phyloP scores from a whole-genome alignment of 2,888 invertebrate species.

The Hemithea aestivaria region DNA sequence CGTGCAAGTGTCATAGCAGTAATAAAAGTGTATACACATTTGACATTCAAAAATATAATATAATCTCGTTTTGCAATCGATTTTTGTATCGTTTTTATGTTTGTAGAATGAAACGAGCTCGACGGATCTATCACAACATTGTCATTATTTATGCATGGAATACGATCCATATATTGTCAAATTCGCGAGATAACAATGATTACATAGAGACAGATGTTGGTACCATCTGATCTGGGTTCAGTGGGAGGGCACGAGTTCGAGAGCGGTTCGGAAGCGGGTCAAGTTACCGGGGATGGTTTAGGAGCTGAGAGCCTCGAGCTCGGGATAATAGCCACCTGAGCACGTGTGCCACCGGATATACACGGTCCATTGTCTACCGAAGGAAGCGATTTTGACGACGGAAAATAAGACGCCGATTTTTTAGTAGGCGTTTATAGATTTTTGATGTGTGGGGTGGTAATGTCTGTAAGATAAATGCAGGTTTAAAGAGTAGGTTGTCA shows the following conservation, averaged over 20 bases:
- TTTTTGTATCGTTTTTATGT: too few species aligned
- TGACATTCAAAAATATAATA: too few species aligned
- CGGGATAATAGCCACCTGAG: slow-evolving; percentile 75
- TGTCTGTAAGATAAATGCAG: slow-evolving; percentile 11
- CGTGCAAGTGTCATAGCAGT: too few species aligned
- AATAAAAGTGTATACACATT: too few species aligned
- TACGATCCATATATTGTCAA: slow-evolving; percentile 10
- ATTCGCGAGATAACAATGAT: slow-evolving; percentile 46
- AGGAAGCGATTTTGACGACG: slow-evolving; percentile 73
- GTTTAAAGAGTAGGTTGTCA: too few species aligned
- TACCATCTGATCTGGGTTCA: slow-evolving; percentile 46
- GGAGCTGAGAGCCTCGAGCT: slow-evolving; percentile 44
- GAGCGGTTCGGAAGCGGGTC: slow-evolving; percentile 68
- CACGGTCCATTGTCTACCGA: slow-evolving; percentile 68
- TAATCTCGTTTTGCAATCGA: too few species aligned
- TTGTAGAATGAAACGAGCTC: too few species aligned
- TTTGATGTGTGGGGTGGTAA: slow-evolving; percentile 37
- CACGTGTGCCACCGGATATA: slow-evolving; percentile 76
- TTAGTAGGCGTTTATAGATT: slow-evolving; percentile 38
- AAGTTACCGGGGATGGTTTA: slow-evolving; percentile 66
- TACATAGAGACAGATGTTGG: slow-evolving; percentile 54
- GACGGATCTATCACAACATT: too few species aligned
- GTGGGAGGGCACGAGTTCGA: slow-evolving; percentile 70
- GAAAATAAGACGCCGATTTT: slow-evolving; percentile 67
- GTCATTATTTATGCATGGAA: not conserved